Percentiles rank a stretch among this genome's conserved stretches.
Conservation (phyloP, 2,113 vertebrate species). For the Poicephalus gulielmi region DNA sequence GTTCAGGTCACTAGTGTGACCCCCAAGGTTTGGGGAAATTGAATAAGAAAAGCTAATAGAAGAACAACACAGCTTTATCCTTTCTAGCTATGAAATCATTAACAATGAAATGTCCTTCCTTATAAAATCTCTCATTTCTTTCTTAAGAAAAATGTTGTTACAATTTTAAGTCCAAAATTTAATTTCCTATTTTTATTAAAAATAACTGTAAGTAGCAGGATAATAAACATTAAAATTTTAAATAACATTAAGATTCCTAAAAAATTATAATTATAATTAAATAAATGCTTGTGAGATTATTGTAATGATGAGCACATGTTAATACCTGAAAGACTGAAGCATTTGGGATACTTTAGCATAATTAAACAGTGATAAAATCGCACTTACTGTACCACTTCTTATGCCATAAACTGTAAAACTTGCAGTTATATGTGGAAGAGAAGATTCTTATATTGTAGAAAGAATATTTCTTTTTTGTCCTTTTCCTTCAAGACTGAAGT, state of each 20-base stretch:
- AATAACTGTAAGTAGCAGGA: constrained; percentile 58
- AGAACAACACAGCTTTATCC: constrained; percentile 77
- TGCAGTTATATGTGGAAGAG: not conserved
- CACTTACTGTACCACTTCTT: not conserved
- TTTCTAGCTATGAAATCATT: constrained; percentile 85
- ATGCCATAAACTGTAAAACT: not conserved
- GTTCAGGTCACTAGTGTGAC: constrained; percentile 84
- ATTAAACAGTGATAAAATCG: not conserved
- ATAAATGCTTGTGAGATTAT: not conserved
- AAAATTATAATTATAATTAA: constrained; percentile 48
- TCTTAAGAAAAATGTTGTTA: constrained; percentile 75
- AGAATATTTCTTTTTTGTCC: not conserved
- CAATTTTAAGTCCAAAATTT: constrained; percentile 70
- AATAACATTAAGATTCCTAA: constrained; percentile 46
- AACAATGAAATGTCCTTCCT: constrained; percentile 81
- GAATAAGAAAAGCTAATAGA: constrained; percentile 83
- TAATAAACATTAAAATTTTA: constrained; percentile 67
- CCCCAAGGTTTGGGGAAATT: constrained; percentile 79
- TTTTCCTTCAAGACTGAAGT: not conserved
- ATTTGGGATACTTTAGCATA: not conserved
- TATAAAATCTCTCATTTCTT: constrained; percentile 83
- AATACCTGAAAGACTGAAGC: not conserved
- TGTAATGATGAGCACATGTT: not conserved
- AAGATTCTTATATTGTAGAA: not conserved
- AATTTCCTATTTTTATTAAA: constrained; percentile 80